These are phyloP conservation scores for Hymenochirus boettgeri DNA, from an alignment of 2,113 vertebrate species.

Conservation along the genomic window DNA sequence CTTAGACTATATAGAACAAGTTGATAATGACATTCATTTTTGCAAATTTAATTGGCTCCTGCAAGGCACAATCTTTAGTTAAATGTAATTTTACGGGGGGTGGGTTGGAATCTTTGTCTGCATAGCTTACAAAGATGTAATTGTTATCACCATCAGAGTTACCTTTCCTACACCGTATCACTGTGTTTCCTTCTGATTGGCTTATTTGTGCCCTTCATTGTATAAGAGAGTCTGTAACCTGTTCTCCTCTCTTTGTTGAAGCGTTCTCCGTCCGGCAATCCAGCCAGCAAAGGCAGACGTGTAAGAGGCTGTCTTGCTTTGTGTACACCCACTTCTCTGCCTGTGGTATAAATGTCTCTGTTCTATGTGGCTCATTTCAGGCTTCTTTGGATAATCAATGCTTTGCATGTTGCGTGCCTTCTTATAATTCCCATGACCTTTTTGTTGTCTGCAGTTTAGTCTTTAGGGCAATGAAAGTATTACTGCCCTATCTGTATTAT, in stretches of 20 bases:
- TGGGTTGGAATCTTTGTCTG: no score
- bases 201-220: constrained; percentile 1
- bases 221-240: constrained; percentile 60
- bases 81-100: no score
- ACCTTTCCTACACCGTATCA: no score
- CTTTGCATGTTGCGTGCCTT: constrained; percentile 27
- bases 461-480: not conserved
- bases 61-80: no score
- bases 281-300: constrained; percentile 95
- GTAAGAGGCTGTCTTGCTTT: constrained; percentile 82
- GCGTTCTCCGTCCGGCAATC: constrained; percentile 89
- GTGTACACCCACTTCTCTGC: constrained; percentile 57
- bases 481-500: no score
- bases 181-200: not conserved
- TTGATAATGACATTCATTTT: no score
- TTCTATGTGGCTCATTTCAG: constrained; percentile 49
- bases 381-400: constrained; percentile 39
- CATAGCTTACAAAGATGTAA: no score
- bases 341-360: constrained; percentile 59
- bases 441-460: not conserved
- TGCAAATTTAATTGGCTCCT: no score
- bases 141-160: no score
- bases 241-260: constrained; percentile 79
- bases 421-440: not conserved
- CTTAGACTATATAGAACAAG: no score